A percentile compares a stretch with the other conserved stretches of the same genome.
These are phyloP conservation scores for Anseranas semipalmata DNA, from an alignment of 2,113 vertebrate species.

Conservation along the genomic window DNA sequence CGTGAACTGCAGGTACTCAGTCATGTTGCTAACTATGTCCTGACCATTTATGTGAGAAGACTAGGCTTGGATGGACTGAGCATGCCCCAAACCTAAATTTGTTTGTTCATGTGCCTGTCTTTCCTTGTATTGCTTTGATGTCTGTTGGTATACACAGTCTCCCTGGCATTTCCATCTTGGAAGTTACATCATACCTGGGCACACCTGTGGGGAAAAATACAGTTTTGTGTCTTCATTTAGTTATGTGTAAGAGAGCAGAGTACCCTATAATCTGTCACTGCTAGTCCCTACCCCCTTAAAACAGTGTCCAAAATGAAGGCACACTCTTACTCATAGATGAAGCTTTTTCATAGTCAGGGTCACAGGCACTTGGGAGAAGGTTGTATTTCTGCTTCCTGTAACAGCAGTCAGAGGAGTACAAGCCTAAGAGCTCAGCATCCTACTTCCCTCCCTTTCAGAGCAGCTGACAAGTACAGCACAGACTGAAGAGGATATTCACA, in stretches of 20 bases:
- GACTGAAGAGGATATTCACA: background rate
- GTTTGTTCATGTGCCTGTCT: background rate
- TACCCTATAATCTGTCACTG: background rate
- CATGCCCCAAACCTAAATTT: background rate
- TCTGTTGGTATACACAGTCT: background rate
- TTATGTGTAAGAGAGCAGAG: background rate
- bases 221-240: background rate
- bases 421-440: background rate
- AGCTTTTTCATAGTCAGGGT: background rate
- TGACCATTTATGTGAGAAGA: background rate
- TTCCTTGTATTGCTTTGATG: background rate
- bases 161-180: background rate
- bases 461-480: background rate
- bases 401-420: background rate
- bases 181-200: background rate
- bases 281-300: background rate
- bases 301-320: background rate
- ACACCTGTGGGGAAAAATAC: background rate
- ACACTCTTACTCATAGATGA: background rate
- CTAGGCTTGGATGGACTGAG: background rate
- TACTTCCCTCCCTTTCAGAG: background rate
- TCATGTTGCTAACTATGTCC: background rate
- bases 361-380: background rate
- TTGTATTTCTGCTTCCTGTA: background rate
- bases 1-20: background rate